Base-by-base conservation (phyloP, 2,888 invertebrate genomes). In the Neelides folsomi region DNA sequence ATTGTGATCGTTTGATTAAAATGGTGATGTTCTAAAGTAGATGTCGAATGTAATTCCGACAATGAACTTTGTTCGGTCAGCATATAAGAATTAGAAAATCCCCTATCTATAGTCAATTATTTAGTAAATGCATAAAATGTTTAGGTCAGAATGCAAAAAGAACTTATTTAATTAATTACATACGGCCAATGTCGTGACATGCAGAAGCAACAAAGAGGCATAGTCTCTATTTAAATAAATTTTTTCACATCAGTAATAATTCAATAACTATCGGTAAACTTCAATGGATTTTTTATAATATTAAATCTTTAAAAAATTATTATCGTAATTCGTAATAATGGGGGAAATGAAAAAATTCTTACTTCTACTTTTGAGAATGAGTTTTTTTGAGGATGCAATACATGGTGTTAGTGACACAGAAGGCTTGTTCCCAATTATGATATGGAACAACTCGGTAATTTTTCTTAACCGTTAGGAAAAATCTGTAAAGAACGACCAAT, bases 361-460 rank as follows among this genome's bases (percentile, higher is more conserved):
- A 16, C n/a, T n/a, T n/a, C n/a, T n/a, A n/a, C n/a, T n/a, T n/a
- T n/a, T n/a, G n/a, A 16, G 43, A 68, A 48, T 73, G 71, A 37
- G 76, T 70, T 46, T 74, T 73, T 69, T 82, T 82, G 49, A 86
- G 72, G 46, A 86, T 79, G 2, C 79, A 77, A 66, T 82, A 86
- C 79, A 85, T 85, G 15, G 83, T 78, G 66, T 88, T 85, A 1
- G 86, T 86, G 0, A 88, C 88, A 0, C 85, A 80, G 76, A 87
- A 88, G 0, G 85, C 88, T 67, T 89, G 88, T 15, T 82, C 81
- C 79, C 87, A 89, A 69, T 88, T 89, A 68, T 89, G 88, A 67
- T 88, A 88, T 36, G 86, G 85, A 0, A 87, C 86, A 27, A 79
- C 73, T 6, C 88, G 74, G 67, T 89, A 88, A 71, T 87, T 88